A percentile compares a stretch with the other conserved stretches of the same genome.
Conservation (phyloP, 2,888 invertebrate genomes). For the Mystacides longicornis region DNA sequence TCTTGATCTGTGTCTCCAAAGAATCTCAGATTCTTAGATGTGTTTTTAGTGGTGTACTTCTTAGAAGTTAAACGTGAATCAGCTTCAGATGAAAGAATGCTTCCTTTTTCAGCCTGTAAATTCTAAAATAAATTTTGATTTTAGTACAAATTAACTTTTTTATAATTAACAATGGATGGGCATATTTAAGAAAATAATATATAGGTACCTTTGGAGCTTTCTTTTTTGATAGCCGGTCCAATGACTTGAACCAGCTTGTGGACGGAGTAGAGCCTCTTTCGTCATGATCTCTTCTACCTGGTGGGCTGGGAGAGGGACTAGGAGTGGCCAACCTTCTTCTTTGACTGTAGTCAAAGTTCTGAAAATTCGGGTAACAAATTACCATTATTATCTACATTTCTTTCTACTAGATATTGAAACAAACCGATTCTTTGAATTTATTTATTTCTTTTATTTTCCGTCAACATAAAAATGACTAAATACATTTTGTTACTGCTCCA, state of each 20-base stretch:
- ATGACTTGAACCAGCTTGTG: slow-evolving; percentile 73
- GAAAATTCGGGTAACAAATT: no score
- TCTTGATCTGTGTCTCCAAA: slow-evolving; percentile 80
- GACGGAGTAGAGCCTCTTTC: slow-evolving; percentile 36
- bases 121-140: slow-evolving; percentile 3
- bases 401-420: no score
- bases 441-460: no score
- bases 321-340: slow-evolving; percentile 70
- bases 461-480: no score
- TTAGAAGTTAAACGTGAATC: slow-evolving; percentile 37
- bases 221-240: slow-evolving; percentile 65
- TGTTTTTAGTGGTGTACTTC: slow-evolving; percentile 38
- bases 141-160: no score
- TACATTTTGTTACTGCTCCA: no score
- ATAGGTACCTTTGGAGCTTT: slow-evolving; percentile 32
- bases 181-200: neutral
- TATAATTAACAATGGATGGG: neutral
- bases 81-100: slow-evolving; percentile 50
- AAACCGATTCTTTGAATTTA: no score
- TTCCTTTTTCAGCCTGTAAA: slow-evolving; percentile 43
- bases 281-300: slow-evolving; percentile 32
- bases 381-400: no score
- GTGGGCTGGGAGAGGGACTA: slow-evolving; percentile 50
- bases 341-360: slow-evolving; percentile 58
- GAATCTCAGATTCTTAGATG: slow-evolving; percentile 68